Evolutionary conservation across 2,797 vertebrate species (phyloP), one percentile per base, ranked within the genome.

Genomic region (Trematomus bernacchii): DNA sequence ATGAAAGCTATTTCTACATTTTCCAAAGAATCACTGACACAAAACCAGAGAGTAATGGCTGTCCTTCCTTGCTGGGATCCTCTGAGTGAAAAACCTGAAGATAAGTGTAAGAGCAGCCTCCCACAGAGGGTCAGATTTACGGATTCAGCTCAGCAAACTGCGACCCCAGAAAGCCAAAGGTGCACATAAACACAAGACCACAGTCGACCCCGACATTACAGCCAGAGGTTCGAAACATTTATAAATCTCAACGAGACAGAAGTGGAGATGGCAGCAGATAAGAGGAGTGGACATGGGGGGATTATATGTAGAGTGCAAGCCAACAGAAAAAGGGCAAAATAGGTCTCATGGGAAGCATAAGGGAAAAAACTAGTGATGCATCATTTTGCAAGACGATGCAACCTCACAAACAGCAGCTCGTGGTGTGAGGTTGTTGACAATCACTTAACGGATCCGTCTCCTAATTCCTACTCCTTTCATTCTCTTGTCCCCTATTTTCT

Each of bases 351-450:
- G 15, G 60, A 13, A 27, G 19, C 15, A 57, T 64, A 63, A 4
- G n/a, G 27, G 16, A 19, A 54, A 64, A 23, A 30, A 10, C 15
- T 9, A 37, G 48, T 10, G 12, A 18, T 48, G 16, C 1, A 27
- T 11, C 23, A 50, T 50, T 60, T 67, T 40, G 3, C 58, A 30
- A 16, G 27, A 71, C 42, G 47, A 60, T 53, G 47, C 40, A 53
- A 9, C 44, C 21, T 60, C 19, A 67, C 21, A 42, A 40, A 27
- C 40, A 40, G 42, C 21, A 48, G 43, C 68, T 0, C 48, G 53
- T 14, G 0, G 61, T 55, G 75, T 55, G 50, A 72, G 30, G 19
- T 2, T 54, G 43, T 44, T 72, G 57, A 44, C n/a, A 73, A 67
- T 27, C 23, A 44, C 51, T 58, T 73, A 23, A 63, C 48, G 30